A percentile compares a stretch with the other conserved stretches of the same genome.
These are phyloP conservation scores for Heliconius ismenius DNA, from an alignment of 2,888 invertebrate species.

Conservation along the genomic window DNA sequence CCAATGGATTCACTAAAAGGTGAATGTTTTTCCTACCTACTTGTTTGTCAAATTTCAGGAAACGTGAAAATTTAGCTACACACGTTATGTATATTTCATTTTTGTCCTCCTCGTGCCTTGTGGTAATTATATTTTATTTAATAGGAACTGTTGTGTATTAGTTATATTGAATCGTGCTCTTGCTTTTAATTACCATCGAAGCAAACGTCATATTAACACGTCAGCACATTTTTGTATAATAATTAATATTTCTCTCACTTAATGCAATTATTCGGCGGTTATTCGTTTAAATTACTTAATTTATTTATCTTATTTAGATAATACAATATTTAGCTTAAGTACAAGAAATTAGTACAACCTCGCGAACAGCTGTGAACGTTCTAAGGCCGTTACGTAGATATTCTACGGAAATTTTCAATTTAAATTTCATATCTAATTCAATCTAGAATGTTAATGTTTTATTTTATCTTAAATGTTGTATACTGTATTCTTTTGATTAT, in stretches of 20 bases:
- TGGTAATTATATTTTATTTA: background rate
- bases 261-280: background rate
- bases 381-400: constrained; percentile 6
- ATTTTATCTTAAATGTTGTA: background rate
- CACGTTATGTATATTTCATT: background rate
- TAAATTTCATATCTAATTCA: background rate
- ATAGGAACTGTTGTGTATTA: background rate
- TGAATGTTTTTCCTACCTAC: constrained; percentile 61
- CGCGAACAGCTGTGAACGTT: constrained; percentile 15
- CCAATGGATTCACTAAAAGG: constrained; percentile 73
- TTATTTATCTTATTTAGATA: background rate
- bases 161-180: background rate
- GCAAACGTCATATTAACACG: constrained; percentile 19
- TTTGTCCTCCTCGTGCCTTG: background rate
- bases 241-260: background rate
- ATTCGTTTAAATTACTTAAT: background rate
- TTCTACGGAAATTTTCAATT: background rate
- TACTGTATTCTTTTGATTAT: background rate
- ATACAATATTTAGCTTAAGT: background rate
- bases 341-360: background rate
- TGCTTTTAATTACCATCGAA: constrained; percentile 4
- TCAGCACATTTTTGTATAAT: constrained; percentile 7
- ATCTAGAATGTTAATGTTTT: background rate
- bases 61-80: constrained; percentile 16
- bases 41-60: constrained; percentile 50